Evolutionary conservation across 2,797 vertebrate genomes (phyloP), one percentile per base, ranked within the genome.

Genomic region (Falco novaeseelandiae): DNA sequence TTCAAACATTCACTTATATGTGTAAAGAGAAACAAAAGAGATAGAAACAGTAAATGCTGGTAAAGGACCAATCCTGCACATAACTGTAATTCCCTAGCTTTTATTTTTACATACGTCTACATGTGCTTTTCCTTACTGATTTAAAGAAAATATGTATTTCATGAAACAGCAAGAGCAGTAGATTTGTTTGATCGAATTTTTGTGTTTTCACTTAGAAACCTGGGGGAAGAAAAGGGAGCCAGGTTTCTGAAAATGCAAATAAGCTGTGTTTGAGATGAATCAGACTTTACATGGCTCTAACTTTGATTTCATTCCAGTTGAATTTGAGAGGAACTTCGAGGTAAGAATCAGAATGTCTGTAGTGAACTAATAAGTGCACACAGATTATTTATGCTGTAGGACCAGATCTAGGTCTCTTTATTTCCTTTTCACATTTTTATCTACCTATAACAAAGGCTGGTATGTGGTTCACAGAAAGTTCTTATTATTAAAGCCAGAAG

Each of bases 381-480:
- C 7, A 8, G 46, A 51, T 48, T 87, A 42, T 15, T 3, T 40
- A 17, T 38, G 8, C 5, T n/a, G 34, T 48, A 44, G 22, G 74
- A 49, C 19, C 17, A 88, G 26, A 48, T 40, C 65, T 34, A 16
- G 32, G 29, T 17, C 29, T 36, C 55, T 83, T 61, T 79, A 22
- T 89, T 91, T 93, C 67, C 40, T 87, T 88, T 93, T 52, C 48
- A 62, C n/a, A 36, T 73, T 93, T 93, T 81, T 62, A 89, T 85
- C 73, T 72, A 25, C 44, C 51, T 70, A 5, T 70, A 82, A 88
- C 51, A 89, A 89, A 69, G 27, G 63, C 59, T 76, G 44, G 26
- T 0, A 0, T 57, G 36, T 14, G 10, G 48, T 25, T 83, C 30
- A 80, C 42, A 32, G 49, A 30, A 83, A 90, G 18, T 80, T 82